Evolutionary conservation across 2,888 invertebrate genomes (phyloP), one percentile per base, ranked within the genome.

Genomic region (Melieria crassipennis): DNA sequence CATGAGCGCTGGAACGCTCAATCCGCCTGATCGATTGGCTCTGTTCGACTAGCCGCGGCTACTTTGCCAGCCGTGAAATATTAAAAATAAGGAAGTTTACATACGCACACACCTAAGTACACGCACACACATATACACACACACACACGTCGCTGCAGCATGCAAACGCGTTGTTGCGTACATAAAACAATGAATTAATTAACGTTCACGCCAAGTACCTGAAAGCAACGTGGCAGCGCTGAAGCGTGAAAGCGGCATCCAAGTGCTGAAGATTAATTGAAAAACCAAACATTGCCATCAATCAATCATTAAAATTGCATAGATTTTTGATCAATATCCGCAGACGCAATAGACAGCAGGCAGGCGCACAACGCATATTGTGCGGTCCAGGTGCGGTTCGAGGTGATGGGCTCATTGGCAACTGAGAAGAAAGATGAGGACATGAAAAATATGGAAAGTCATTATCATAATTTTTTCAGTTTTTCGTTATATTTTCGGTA

Each of bases 241-340:
- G 9, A 9, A 11, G 13, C 11, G 13, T 10, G 48, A 16, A 43
- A 60, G 61, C 50, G 30, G 9, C 61, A 52, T 46, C 50, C 52
- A 50, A 48, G 48, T 50, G 55, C 43, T 13, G 11, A 58, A 58
- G 50, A 68, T 63, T 67, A 68, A 64, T 58, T 69, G 52, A 69
- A 42, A 68, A 73, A 48, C 47, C 48, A 73, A 73, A 73, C 71
- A 73, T 58, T 30, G 52, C 70, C 78, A 83, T 83, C 80, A 81
- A 78, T 82, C 82, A 82, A 78, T 83, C 83, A 78, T 75, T 70
- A 67, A 76, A 81, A 83, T 80, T 81, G 81, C 80, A 80, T 75
- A 70, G 78, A 83, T 77, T 83, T 84, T 82, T 82, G 81, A 81
- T 79, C 78, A 79, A 79, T 80, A 82, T 82, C 79, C 84, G 82